Evolutionary conservation across 2,797 vertebrate genomes (phyloP).

Genomic region (Argentina silus): DNA sequence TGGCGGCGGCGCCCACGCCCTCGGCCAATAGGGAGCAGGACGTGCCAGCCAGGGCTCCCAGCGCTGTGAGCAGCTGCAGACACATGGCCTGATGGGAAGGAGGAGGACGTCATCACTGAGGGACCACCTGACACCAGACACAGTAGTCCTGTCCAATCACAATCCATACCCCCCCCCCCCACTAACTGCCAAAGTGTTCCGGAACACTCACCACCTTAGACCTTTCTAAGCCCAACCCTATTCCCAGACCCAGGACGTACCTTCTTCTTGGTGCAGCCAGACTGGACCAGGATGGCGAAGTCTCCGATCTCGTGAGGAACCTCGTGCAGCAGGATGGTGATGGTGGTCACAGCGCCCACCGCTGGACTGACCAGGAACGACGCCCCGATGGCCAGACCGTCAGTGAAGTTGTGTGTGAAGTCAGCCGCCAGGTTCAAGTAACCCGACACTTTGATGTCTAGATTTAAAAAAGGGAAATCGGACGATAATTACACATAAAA

Average conservation of each 20-base stretch:
- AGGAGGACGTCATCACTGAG: neutral
- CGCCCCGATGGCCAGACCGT: constrained; percentile 90
- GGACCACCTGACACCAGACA: no score
- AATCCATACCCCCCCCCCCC: no score
- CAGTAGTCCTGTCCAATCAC: no score
- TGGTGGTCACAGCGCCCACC: constrained; percentile 85
- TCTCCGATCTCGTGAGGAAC: constrained; percentile 94
- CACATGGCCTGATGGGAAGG: constrained; percentile 84
- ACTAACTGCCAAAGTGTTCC: no score
- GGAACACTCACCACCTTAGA: no score
- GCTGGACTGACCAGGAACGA: constrained; percentile 85
- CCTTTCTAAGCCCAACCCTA: no score
- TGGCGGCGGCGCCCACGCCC: constrained; percentile 83
- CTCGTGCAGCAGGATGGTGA: constrained; percentile 92
- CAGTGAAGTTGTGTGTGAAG: constrained; percentile 92
- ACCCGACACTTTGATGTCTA: constrained; percentile 89
- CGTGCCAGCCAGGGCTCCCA: constrained; percentile 88
- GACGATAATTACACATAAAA: neutral
- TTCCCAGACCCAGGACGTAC: constrained; percentile 50
- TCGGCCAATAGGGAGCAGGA: constrained; percentile 89
- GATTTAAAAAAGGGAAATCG: neutral
- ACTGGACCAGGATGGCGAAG: constrained; percentile 92
- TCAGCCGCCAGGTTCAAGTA: constrained; percentile 93
- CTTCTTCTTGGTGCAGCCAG: constrained; percentile 91
- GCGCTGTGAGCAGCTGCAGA: constrained; percentile 88